A percentile compares a stretch with the other conserved stretches of the same genome.
phyloP scores from a whole-genome alignment of 2,113 vertebrate species.

The Nansenia antarctica region DNA sequence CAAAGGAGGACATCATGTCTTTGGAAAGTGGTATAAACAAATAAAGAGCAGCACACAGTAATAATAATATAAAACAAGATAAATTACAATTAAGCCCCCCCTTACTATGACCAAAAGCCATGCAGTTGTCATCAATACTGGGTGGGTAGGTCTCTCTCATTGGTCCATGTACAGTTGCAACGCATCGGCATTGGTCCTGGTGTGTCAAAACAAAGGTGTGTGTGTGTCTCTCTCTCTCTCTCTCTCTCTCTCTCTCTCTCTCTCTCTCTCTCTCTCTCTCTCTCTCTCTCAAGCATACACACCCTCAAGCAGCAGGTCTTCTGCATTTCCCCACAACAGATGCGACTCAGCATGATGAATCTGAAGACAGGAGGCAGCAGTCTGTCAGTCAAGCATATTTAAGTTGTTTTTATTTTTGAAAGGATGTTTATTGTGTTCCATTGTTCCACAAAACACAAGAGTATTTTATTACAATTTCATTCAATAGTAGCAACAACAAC shows the following conservation, averaged over 20 bases:
- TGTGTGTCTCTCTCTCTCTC: too few relatives aligned
- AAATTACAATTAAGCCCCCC: conserved; percentile 47
- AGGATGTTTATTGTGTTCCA: too few relatives aligned
- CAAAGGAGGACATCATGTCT: conserved; percentile 49
- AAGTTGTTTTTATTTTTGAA: conserved; percentile 43
- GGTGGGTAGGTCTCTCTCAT: conserved; percentile 62
- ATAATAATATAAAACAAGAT: conserved; percentile 41
- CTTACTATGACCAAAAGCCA: conserved; percentile 55
- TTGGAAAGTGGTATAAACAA: conserved; percentile 59
- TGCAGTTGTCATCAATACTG: conserved; percentile 58
- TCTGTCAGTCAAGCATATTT: conserved; percentile 59
- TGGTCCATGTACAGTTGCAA: conserved; percentile 70
- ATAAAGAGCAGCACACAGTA: conserved; percentile 41
- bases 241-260: too few relatives aligned
- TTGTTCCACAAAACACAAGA: too few relatives aligned
- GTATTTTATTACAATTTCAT: too few relatives aligned
- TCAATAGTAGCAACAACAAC: too few relatives aligned
- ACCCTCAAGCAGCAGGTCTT: conserved; percentile 73
- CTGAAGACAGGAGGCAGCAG: conserved; percentile 75
- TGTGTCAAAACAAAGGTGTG: conserved; percentile 62
- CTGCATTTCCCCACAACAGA: conserved; percentile 61
- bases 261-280: too few relatives aligned
- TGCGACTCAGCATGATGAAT: conserved; percentile 69
- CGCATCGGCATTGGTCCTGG: conserved; percentile 71
- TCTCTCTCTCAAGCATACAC: conserved; percentile 51